phyloP scores from a whole-genome alignment of 2,797 vertebrate genomes.

The Ctenosaura bakeri region DNA sequence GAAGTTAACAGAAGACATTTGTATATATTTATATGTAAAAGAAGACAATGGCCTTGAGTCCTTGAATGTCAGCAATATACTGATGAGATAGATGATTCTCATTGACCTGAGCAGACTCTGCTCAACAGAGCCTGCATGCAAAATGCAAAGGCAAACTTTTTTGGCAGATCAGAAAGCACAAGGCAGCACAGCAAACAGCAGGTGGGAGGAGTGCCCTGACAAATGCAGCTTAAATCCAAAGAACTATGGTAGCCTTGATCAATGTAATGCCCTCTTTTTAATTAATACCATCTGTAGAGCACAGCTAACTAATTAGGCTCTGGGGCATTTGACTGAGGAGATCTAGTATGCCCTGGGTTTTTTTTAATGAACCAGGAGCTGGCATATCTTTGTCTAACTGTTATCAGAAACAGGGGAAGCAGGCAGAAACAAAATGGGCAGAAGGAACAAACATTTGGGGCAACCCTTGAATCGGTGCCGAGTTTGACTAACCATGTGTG shows the following conservation, averaged over 20 bases:
- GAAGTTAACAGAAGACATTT: background rate
- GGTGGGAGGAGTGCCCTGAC: slow-evolving; percentile 19
- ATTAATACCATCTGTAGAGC: slow-evolving; percentile 53
- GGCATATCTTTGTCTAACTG: slow-evolving; percentile 25
- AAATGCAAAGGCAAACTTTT: slow-evolving; percentile 21
- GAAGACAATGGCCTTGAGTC: background rate
- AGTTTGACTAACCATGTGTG: too few relatives aligned
- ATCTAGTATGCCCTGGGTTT: slow-evolving; percentile 16
- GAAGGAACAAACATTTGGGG: background rate
- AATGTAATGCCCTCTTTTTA: slow-evolving; percentile 44
- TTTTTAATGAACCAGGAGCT: slow-evolving; percentile 22
- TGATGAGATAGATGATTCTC: too few relatives aligned
- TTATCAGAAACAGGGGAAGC: background rate
- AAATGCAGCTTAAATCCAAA: slow-evolving; percentile 37
- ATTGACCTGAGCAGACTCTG: background rate
- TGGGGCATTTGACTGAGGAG: slow-evolving; percentile 41
- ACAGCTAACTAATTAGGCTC: slow-evolving; percentile 53
- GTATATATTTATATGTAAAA: background rate
- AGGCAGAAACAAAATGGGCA: slow-evolving; percentile 1
- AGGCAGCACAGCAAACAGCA: slow-evolving; percentile 26
- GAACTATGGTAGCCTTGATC: slow-evolving; percentile 38
- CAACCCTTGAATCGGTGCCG: background rate
- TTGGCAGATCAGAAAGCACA: background rate
- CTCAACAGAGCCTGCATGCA: background rate
- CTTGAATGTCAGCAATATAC: background rate